phyloP scores from a whole-genome alignment of 2,113 vertebrate genomes.

The Haplochromis vanheusdeni region DNA sequence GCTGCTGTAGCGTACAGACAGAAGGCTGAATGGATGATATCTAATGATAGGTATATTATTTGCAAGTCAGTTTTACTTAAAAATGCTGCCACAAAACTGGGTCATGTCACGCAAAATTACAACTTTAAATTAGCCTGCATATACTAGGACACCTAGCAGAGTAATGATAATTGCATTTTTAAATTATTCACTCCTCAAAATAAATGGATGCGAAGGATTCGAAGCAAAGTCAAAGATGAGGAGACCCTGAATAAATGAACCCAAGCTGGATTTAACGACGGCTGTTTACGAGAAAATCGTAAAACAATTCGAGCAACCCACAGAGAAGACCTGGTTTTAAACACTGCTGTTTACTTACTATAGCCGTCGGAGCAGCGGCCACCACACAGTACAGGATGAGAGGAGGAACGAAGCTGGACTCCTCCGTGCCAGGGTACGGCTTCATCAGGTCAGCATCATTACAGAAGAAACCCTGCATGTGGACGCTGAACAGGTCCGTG shows the following conservation, averaged over 20 bases:
- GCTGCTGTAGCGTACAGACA: not conserved
- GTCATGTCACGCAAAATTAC: not conserved
- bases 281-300: not conserved
- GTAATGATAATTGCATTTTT: not conserved
- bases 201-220: not conserved
- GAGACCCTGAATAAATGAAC: not conserved
- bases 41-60: not conserved
- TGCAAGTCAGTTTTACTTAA: not conserved
- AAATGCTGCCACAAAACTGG: not conserved
- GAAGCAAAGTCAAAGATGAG: not conserved
- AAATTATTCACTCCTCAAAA: not conserved
- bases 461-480: constrained; percentile 98
- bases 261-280: not conserved
- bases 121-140: not conserved
- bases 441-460: constrained; percentile 96
- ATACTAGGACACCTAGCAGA: not conserved
- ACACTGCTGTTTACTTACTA: constrained; percentile 78
- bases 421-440: constrained; percentile 90
- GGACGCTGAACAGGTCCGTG: constrained; percentile 92
- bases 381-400: constrained; percentile 94
- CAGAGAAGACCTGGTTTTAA: not conserved
- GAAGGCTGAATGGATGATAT: not conserved
- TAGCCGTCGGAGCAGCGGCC: constrained; percentile 84
- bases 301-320: not conserved
- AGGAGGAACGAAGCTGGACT: constrained; percentile 91